Base-by-base conservation (phyloP, 1,140 invertebrate species). In the Palaemon carinicauda region DNA sequence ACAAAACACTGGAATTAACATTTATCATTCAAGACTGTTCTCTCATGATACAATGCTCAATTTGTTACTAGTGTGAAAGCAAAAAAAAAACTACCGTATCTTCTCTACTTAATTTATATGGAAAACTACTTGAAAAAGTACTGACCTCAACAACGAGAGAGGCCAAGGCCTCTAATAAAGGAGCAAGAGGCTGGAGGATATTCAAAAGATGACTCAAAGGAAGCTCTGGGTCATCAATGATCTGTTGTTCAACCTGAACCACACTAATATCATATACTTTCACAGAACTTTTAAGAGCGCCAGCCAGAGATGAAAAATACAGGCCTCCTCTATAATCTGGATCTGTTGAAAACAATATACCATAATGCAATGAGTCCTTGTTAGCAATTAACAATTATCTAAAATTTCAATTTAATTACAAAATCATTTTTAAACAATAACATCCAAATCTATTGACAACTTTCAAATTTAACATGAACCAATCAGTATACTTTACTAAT, bases 81-180 rank as follows among this genome's bases (percentile, higher is more conserved):
- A n/a, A n/a, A 65, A 21, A 27, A n/a, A 27, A 4, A 12, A 27
- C 65, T 27, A 24, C 14, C n/a, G 12, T 69, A 27, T 3, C 24
- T 27, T 27, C 12, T 69, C 24, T n/a, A 12, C 12, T n/a, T n/a
- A n/a, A n/a, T n/a, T 27, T 69, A 27, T 12, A 3, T 15, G 9
- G 9, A 5, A 29, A 21, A 69, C 24, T 27, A 27, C 65, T 31
- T 27, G 15, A 15, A 9, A 9, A 5, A 21, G 65, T 17, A 82
- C 81, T 5, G 15, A 83, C 81, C 12, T 83, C 81, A 14, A 19
- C 12, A 29, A 83, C 81, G n/a, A 83, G 81, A 33, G 27, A n/a
- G 17, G 81, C 56, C 24, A 83, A 52, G 4, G 52, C 33, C 17
- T 31, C 27, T 9, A 83, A 29, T 14, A 33, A 31, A 4, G 81